Evolutionary conservation across 2,797 vertebrate genomes (phyloP).

Genomic region (Hafferia zeledoni): DNA sequence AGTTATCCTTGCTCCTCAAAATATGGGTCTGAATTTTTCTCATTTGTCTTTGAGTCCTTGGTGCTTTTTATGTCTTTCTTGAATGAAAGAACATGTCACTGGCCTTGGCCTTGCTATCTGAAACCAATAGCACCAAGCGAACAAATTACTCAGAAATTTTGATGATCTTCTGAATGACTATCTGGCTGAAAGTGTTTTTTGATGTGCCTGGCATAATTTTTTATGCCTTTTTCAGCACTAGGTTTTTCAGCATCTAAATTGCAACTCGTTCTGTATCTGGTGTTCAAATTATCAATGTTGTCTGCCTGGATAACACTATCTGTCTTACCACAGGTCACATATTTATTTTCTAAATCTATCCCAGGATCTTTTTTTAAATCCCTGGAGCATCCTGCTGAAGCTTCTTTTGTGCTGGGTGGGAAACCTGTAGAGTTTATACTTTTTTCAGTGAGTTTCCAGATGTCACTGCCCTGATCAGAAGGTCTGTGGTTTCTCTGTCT

Average conservation of each 20-base stretch:
- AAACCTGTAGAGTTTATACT: neutral
- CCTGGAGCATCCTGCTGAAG: neutral
- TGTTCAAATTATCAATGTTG: neutral
- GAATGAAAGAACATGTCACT: neutral
- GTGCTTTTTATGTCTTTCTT: neutral
- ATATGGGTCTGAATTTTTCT: neutral
- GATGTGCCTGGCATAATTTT: neutral
- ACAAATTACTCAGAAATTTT: neutral
- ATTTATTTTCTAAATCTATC: neutral
- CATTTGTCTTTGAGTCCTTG: neutral
- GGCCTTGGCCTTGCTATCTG: neutral
- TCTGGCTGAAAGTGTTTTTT: neutral
- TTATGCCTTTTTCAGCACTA: neutral
- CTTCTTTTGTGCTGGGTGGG: neutral
- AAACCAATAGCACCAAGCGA: neutral
- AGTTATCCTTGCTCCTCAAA: neutral
- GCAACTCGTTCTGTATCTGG: neutral
- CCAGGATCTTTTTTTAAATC: neutral
- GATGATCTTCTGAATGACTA: neutral
- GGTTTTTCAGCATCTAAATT: neutral
- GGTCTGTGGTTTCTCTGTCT: neutral
- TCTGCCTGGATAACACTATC: neutral
- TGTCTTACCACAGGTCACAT: neutral
- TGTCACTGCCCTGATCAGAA: neutral
- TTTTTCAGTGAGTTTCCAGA: neutral